Evolutionary conservation across 2,113 vertebrate species (phyloP).

Genomic region (Aramus guarauna): DNA sequence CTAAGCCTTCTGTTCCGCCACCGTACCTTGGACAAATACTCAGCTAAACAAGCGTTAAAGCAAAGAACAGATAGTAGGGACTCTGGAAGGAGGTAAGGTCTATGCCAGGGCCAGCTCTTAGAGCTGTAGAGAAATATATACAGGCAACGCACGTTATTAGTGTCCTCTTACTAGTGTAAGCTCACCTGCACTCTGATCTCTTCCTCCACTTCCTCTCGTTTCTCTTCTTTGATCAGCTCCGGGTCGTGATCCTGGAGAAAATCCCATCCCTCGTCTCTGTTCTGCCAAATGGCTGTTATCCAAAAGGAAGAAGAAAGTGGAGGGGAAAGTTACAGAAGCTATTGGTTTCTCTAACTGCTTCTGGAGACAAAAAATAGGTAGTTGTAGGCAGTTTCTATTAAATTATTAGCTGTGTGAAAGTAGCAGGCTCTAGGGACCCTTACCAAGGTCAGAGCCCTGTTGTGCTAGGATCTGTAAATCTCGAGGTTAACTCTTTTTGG

Average conservation of each 20-base stretch:
- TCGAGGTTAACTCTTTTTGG: neutral
- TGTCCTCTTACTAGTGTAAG: neutral
- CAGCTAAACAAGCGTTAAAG: neutral
- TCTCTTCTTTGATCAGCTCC: constrained; percentile 78
- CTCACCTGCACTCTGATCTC: constrained; percentile 85
- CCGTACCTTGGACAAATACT: neutral
- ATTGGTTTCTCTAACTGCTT: neutral
- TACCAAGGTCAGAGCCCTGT: neutral
- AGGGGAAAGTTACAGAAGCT: neutral
- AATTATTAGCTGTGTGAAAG: neutral
- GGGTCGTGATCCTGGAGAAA: constrained; percentile 78
- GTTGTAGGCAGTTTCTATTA: neutral
- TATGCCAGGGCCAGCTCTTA: neutral
- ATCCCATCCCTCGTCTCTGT: constrained; percentile 74
- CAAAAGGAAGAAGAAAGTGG: constrained; percentile 3
- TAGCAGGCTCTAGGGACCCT: neutral
- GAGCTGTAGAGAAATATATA: neutral
- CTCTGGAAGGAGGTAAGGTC: neutral
- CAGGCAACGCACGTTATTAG: neutral
- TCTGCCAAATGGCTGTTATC: constrained; percentile 77
- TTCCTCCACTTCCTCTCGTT: constrained; percentile 78
- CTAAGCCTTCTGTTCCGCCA: neutral
- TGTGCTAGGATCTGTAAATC: neutral
- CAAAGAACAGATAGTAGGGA: neutral
- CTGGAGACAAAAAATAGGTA: neutral